phyloP scores from a whole-genome alignment of 2,888 invertebrate species.

The Epiblema foenella region DNA sequence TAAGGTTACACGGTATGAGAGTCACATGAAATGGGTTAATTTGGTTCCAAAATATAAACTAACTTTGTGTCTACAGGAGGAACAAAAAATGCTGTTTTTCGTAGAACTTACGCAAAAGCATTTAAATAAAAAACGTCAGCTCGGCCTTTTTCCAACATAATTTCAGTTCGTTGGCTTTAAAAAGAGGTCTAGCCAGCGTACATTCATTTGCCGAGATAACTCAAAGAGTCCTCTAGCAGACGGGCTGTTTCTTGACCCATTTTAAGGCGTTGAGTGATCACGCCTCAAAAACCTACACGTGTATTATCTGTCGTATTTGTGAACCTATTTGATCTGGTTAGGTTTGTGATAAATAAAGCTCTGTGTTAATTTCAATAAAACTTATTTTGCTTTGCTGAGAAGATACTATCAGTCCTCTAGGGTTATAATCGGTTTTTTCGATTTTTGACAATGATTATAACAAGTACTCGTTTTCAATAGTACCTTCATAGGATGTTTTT shows the following conservation, averaged over 20 bases:
- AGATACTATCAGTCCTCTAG: no score
- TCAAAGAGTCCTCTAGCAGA: constrained; percentile 28
- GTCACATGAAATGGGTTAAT: no score
- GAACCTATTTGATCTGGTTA: background rate
- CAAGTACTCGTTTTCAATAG: no score
- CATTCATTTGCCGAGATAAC: constrained; percentile 32
- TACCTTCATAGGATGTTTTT: no score
- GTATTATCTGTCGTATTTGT: background rate
- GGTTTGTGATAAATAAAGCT: background rate
- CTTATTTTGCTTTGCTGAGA: no score
- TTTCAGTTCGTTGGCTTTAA: background rate
- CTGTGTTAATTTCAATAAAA: no score
- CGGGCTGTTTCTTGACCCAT: constrained; percentile 28
- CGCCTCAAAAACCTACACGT: constrained; percentile 11
- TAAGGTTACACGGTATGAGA: no score
- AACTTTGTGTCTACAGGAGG: background rate
- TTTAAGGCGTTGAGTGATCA: constrained; percentile 42
- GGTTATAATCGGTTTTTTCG: no score
- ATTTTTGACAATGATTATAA: no score
- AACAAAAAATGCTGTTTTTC: background rate
- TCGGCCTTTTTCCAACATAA: background rate
- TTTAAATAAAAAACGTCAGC: background rate
- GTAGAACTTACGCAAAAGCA: background rate
- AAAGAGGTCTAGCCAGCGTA: constrained; percentile 5
- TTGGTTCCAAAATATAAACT: background rate